Base-by-base conservation (phyloP, 2,888 invertebrate species). In the Ophioninae sp. region DNA sequence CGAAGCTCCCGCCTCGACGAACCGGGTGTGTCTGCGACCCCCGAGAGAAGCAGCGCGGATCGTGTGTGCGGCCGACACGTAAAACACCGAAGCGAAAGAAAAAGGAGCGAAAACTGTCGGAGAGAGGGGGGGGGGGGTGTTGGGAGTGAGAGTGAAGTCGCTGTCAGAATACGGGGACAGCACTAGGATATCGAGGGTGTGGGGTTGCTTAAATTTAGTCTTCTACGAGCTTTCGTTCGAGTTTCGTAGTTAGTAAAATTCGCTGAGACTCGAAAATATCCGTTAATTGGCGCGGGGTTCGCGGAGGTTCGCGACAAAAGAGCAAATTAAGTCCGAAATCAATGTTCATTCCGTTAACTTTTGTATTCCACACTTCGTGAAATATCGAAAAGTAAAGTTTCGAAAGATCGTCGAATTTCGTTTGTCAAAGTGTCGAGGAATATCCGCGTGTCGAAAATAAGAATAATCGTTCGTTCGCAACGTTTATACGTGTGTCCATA, bases 11-110 rank as follows among this genome's bases (percentile, higher is more conserved):
- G 75, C 63, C 67, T 72, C 79, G 72, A 81, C 81, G 81, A 81
- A 81, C 81, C 84, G 84, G 84, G 84, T 84, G 84, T 84, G 84
- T 84, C 84, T 81, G 81, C 71, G 44, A 63, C 44, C 75, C 75
- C 67, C 75, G 65, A 58, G 61, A 69, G 81, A 71, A 78, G 81
- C 68, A 61, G 65, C 58, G 80, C 67, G 23, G 73, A 39, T 64
- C 65, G 59, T 74, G 74, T 71, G 77, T 74, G 69, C 73, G 30
- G 41, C 17, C 22, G 64, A 69, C 69, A 44, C 68, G 59, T 37
- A 56, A 58, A 65, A 51, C 59, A 67, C 17, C 44, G 39, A n/a
- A 59, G 72, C 64, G 63, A 30, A 74, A 74, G 23, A 22, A 75
- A 56, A 67, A 65, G 56, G 44, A 67, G 56, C 73, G 73, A 77